Evolutionary conservation across 2,797 vertebrate genomes (phyloP).

Genomic region (Paratrypauchen microcephalus): DNA sequence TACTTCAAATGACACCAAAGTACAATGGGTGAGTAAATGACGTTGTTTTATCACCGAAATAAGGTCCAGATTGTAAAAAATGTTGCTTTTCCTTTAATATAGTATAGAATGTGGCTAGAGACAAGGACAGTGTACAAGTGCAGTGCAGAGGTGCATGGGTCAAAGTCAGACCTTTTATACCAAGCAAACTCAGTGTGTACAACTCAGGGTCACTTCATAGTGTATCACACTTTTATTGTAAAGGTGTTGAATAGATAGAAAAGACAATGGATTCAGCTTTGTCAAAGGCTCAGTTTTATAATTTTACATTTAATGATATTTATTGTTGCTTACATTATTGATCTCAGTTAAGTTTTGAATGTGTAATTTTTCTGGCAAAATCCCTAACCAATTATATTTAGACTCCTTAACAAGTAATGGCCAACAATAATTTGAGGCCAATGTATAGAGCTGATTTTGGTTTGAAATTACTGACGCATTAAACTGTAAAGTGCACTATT

Average conservation of each 20-base stretch:
- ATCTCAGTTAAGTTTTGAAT: background rate
- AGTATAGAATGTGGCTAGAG: background rate
- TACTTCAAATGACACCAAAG: too few relatives aligned
- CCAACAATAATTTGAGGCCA: too few relatives aligned
- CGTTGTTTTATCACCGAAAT: too few relatives aligned
- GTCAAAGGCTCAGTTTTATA: background rate
- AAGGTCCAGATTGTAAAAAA: too few relatives aligned
- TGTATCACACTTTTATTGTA: background rate
- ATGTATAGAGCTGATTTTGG: too few relatives aligned
- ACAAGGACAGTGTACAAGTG: constrained; percentile 34
- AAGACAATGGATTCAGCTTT: background rate
- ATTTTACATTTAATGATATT: background rate
- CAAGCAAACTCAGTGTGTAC: background rate
- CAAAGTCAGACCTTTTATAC: constrained; percentile 19
- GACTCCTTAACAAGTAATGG: background rate
- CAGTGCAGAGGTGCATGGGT: constrained; percentile 3
- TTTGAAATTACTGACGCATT: too few relatives aligned
- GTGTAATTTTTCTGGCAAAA: background rate
- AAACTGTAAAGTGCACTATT: too few relatives aligned
- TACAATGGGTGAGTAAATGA: too few relatives aligned
- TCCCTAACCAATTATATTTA: background rate
- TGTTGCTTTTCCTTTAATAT: too few relatives aligned
- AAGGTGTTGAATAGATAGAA: background rate
- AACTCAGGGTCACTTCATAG: constrained; percentile 11
- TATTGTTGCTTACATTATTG: background rate